Evolutionary conservation across 2,797 vertebrate genomes (phyloP).

Genomic region (Acanthurus tractus): DNA sequence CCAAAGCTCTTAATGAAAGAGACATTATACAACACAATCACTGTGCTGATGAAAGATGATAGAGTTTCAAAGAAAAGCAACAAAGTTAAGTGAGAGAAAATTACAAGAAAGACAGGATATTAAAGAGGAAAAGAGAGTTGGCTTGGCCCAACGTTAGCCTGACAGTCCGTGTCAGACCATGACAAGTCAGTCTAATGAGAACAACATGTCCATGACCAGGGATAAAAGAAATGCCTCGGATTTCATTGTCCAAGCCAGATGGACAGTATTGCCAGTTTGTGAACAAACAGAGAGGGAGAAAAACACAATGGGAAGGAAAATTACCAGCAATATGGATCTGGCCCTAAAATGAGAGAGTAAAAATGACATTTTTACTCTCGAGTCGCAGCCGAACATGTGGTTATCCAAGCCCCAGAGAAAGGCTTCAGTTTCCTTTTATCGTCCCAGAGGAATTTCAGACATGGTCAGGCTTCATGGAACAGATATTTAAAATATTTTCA

Average conservation of each 20-base stretch:
- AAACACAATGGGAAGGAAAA: constrained; percentile 42
- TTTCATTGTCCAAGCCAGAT: constrained; percentile 71
- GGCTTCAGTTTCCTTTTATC: constrained; percentile 9
- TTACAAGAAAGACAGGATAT: constrained; percentile 52
- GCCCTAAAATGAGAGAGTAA: constrained; percentile 8
- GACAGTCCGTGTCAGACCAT: constrained; percentile 73
- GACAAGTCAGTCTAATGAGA: constrained; percentile 84
- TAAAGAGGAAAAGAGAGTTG: constrained; percentile 61
- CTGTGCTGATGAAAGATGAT: constrained; percentile 45
- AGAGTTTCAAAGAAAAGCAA: constrained; percentile 59
- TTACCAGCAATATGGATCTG: constrained; percentile 32
- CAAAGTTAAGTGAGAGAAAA: constrained; percentile 33
- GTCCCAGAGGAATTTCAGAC: background rate
- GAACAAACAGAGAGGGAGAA: constrained; percentile 53
- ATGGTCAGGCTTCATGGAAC: background rate
- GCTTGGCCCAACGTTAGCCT: constrained; percentile 40
- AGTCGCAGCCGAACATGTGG: constrained; percentile 10
- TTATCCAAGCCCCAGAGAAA: background rate
- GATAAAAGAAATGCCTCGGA: constrained; percentile 73
- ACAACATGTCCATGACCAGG: constrained; percentile 82
- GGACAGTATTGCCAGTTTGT: constrained; percentile 58
- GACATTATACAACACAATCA: constrained; percentile 20
- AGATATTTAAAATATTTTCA: background rate
- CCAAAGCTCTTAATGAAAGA: constrained; percentile 37
- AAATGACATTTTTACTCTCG: constrained; percentile 12